Base-by-base conservation (phyloP, 1,140 invertebrate genomes). In the Drosophila bifasciata region DNA sequence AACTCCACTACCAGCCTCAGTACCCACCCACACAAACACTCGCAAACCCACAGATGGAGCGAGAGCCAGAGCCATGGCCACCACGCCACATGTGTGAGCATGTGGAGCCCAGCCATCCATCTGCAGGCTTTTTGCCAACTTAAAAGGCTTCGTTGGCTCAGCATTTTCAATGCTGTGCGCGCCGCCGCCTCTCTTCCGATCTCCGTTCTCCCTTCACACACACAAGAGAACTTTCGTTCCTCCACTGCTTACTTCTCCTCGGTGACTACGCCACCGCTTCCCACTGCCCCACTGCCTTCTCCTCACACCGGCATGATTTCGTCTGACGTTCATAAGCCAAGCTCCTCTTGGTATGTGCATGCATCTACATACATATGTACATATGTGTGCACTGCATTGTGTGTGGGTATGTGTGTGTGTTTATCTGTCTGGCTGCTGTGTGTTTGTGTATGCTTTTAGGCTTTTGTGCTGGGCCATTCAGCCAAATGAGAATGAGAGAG, bases 381-480 rank as follows among this genome's bases (percentile, higher is more conserved):
- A 21, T 21, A 21, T 57, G 16, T 46, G 52, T 53, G 44, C 19
- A 52, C 43, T 48, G 45, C 11, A 25, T 17, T 66, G 41, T 59
- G 36, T 25, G 36, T 46, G 43, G 46, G 28, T 62, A 57, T 68
- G 49, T 74, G 68, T 78, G 46, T 66, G 45, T 63, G 60, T 73
- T 75, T 88, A 71, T 70, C 46, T 73, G 58, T 67, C 48, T 49
- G 64, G 50, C 23, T 32, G 23, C 43, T 58, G 19, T 39, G 28
- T 52, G 57, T 69, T 49, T 81, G 50, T 88, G 66, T 84, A 55
- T 84, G 76, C 79, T 79, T 80, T 89, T 89, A 85, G 84, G 84
- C 85, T 89, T 89, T 89, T 89, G 76, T 89, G 63, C 56, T 55
- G 76, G 51, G 51, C 48, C 79, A 72, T 64, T 51, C 64, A 57